These are phyloP conservation scores for Papilio glaucus DNA, from an alignment of 1,140 invertebrate genomes.

Conservation along the genomic window DNA sequence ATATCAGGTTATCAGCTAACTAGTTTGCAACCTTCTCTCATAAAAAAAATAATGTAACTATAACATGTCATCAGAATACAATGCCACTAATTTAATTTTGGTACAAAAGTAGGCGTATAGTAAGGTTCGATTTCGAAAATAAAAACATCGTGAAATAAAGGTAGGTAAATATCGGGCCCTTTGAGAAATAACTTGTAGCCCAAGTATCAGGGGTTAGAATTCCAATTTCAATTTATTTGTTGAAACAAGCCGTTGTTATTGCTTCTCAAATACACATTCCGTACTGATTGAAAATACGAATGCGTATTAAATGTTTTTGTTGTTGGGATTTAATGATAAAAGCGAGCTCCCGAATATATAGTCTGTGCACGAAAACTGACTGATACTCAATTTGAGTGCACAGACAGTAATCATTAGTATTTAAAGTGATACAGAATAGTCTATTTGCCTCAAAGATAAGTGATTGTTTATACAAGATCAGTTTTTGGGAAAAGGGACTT, in stretches of 20 bases:
- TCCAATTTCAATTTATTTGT: slow-evolving; percentile 24
- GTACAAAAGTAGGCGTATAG: not conserved
- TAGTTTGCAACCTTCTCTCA: too few species aligned
- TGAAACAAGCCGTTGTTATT: slow-evolving; percentile 21
- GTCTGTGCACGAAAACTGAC: too few species aligned
- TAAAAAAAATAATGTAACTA: too few species aligned
- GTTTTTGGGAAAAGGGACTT: too few species aligned
- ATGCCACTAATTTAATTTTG: not conserved
- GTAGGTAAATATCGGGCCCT: slow-evolving; percentile 17
- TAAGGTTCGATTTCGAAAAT: not conserved
- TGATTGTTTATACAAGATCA: too few species aligned
- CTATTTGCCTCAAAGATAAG: too few species aligned
- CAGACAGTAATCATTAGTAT: not conserved
- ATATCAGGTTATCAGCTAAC: too few species aligned
- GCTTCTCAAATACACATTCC: slow-evolving; percentile 17
- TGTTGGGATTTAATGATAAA: not conserved
- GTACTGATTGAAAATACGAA: slow-evolving; percentile 15
- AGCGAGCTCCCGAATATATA: not conserved
- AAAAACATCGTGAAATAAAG: not conserved
- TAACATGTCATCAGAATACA: too few species aligned
- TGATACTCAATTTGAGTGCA: not conserved
- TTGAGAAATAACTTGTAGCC: slow-evolving; percentile 19
- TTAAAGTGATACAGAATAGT: not conserved
- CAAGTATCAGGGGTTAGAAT: slow-evolving; percentile 8
- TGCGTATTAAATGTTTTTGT: not conserved